Base-by-base conservation (phyloP, 2,888 invertebrate species). In the Theodoxus fluviatilis region DNA sequence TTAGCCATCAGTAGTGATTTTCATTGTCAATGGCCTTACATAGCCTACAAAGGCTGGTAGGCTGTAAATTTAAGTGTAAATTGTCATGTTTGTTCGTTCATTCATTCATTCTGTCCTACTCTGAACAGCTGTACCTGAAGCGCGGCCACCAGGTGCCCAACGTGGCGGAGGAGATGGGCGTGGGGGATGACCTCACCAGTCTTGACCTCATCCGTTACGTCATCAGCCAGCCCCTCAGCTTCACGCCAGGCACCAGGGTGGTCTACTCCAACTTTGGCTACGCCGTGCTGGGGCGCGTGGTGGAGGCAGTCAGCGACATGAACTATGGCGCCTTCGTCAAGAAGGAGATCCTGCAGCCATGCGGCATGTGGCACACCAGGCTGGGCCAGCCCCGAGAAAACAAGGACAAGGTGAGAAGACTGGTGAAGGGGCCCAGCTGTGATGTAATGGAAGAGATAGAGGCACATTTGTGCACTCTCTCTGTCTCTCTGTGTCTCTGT, bases 331-430 rank as follows among this genome's bases (percentile, higher is more conserved):
- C 76, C 33, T 83, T 78, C 59, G 80, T 84, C 2, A 81, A 79
- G 64, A 76, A 75, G 66, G 65, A 69, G 38, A 74, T 80, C 37
- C 70, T 81, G 18, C 69, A 69, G n/a, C 82, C 81, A 1, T 82
- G 82, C 69, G 85, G 85, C 7, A 84, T 85, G 84, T 81, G 83
- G 83, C 81, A 83, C 71, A 85, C 85, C 0, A 73, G 79, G 52
- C 73, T 82, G 6, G 80, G 81, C 3, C 70, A 75, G 1, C 66
- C 52, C 1, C n/a, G n/a, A n/a, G 73, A 72, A n/a, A 18, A 52
- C 18, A 67, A 67, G 2, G 76, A 73, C 22, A 57, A 65, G 15
- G n/a, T 67, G 4, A 28, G 33, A n/a, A 61, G 55, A 68, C 70
- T 28, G 33, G 70, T 71, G 65, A 37, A 75, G 31, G 66, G 69